These are phyloP conservation scores for Sanderia malayensis DNA, from an alignment of 30 jellyfish, hydroid and myxozoan species.

Conservation along the genomic window DNA sequence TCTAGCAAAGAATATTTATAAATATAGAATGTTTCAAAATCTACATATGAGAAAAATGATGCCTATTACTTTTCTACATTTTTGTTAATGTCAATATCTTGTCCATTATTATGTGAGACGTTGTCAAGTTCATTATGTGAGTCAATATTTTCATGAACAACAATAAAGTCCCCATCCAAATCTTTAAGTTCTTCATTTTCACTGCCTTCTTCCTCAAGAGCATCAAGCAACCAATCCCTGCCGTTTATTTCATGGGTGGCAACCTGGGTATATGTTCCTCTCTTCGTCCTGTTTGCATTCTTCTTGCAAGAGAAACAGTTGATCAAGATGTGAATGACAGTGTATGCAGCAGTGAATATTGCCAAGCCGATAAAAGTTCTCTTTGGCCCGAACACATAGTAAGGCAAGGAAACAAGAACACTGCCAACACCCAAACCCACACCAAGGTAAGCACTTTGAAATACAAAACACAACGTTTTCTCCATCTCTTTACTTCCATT, in stretches of 20 bases:
- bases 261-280: slow-evolving; percentile 24
- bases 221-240: slow-evolving; percentile 73
- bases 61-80: no score
- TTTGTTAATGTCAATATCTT: no score
- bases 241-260: slow-evolving; percentile 26
- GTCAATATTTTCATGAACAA: slow-evolving; percentile 10
- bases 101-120: no score
- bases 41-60: no score
- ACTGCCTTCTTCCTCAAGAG: slow-evolving; percentile 50
- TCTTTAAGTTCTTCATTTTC: slow-evolving; percentile 25
- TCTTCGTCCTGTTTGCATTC: slow-evolving; percentile 6
- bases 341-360: slow-evolving; percentile 32
- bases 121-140: no score
- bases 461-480: slow-evolving; percentile 47
- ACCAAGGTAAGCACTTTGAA: slow-evolving; percentile 63
- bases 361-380: slow-evolving; percentile 47
- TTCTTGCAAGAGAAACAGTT: slow-evolving; percentile 6
- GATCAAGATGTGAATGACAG: slow-evolving; percentile 11
- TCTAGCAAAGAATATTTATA: no score
- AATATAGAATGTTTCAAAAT: no score
- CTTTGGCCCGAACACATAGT: slow-evolving; percentile 50
- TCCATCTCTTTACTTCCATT: slow-evolving; percentile 59
- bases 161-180: neutral
- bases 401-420: slow-evolving; percentile 53
- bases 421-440: slow-evolving; percentile 80